phyloP scores from a whole-genome alignment of 1,140 invertebrate genomes.

The Apis florea region DNA sequence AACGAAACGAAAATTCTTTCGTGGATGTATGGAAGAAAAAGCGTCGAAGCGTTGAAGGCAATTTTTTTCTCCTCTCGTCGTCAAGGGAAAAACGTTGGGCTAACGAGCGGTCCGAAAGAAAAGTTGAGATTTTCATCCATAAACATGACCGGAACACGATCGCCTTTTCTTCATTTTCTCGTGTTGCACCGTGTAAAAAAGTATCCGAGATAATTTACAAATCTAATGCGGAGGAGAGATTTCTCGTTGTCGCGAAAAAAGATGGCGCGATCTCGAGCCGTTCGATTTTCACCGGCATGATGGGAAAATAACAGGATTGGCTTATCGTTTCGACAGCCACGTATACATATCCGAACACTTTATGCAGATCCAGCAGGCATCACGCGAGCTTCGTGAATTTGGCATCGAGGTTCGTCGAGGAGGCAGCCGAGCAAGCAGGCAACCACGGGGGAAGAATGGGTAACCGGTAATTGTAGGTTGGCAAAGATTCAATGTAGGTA shows the following conservation, averaged over 20 bases:
- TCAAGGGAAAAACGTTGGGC: neutral
- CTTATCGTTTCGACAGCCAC: constrained; percentile 47
- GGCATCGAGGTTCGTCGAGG: constrained; percentile 69
- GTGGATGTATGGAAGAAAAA: too few species aligned
- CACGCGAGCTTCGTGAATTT: constrained; percentile 72
- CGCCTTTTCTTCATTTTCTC: neutral
- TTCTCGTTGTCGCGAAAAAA: neutral
- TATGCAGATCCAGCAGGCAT: constrained; percentile 70
- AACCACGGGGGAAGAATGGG: constrained; percentile 72
- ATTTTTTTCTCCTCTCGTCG: neutral
- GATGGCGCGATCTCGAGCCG: constrained; percentile 27
- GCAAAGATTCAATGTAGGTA: constrained; percentile 81
- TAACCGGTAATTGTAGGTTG: constrained; percentile 80
- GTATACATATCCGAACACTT: constrained; percentile 58
- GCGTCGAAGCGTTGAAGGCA: too few species aligned
- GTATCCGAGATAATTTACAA: neutral
- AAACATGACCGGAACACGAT: neutral
- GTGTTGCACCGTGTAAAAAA: neutral
- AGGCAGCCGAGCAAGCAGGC: constrained; percentile 40
- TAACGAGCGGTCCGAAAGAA: neutral
- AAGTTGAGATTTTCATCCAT: neutral
- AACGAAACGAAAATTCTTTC: too few species aligned
- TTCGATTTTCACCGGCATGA: constrained; percentile 61
- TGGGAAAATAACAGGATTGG: constrained; percentile 62
- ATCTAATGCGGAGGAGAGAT: neutral